Evolutionary conservation across 2,797 vertebrate species (phyloP), one percentile per base, ranked within the genome.

Genomic region (Hafferia zeledoni): DNA sequence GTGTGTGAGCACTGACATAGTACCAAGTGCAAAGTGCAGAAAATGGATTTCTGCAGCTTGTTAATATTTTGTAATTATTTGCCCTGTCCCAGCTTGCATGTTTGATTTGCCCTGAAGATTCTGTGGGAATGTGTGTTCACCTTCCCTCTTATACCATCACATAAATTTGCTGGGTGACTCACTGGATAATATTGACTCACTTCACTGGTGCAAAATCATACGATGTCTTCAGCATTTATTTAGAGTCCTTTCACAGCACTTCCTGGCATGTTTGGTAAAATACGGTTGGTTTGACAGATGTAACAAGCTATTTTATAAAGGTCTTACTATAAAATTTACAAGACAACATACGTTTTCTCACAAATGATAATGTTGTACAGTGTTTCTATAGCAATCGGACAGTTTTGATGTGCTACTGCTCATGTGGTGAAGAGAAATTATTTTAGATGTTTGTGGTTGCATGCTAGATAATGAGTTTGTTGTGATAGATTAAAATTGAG

Each of bases 51-150:
- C 69, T 92, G 59, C 61, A 92, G 25, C 75, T 65, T 82, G 84
- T 64, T 92, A 80, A 59, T 69, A 53, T 67, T 70, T 92, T 87
- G 46, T 61, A 68, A 83, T 83, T 87, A 65, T 93, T 68, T 65
- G n/a, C 84, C 76, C 39, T 93, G 85, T 70, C 39, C 87, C 57
- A 23, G 65, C 78, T 80, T 95, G 91, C 10, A 1, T 56, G 57
- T 95, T 84, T 91, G 83, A 82, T 91, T 91, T 89, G 77, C 94
- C 93, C 94, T 78, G 49, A 83, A 95, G 89, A 79, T 65, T 87
- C 70, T 78, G 49, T 43, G 67, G 88, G 95, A 94, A 83, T 70
- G 24, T 23, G 63, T 81, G 67, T 79, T 93, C 90, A 77, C 89
- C 87, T 70, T 87, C 78, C 49, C n/a, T 80, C 44, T 76, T 94